Percentiles rank a stretch among this genome's conserved stretches.
These are phyloP conservation scores for Drosophila repleta DNA, from an alignment of 1,140 invertebrate species.

Conservation along the genomic window DNA sequence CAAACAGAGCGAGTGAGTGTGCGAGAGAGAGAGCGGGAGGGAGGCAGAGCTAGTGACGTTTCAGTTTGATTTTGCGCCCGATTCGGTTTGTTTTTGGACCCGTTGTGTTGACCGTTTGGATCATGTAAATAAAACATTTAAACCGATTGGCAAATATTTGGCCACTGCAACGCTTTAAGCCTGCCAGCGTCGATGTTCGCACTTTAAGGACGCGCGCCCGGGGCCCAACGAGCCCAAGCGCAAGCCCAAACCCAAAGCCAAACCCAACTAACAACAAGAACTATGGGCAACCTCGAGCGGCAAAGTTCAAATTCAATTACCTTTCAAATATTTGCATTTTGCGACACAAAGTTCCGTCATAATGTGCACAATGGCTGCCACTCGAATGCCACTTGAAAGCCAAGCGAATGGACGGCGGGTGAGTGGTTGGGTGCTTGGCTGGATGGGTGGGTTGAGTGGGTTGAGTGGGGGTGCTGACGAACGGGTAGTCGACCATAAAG, in stretches of 20 bases:
- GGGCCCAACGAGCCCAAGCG: neutral
- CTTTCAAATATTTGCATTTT: conserved; percentile 83
- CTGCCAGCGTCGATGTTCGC: conserved; percentile 37
- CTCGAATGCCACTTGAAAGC: conserved; percentile 79
- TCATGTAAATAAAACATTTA: conserved; percentile 77
- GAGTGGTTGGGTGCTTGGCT: neutral
- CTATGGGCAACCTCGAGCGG: conserved; percentile 61
- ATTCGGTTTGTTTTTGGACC: conserved; percentile 32
- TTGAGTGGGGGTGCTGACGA: conserved; percentile 7
- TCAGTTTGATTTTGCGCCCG: conserved; percentile 21
- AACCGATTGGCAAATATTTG: conserved; percentile 74
- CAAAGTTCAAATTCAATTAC: conserved; percentile 82
- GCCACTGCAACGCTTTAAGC: conserved; percentile 53
- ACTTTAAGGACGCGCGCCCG: conserved; percentile 44
- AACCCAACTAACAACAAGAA: conserved; percentile 29
- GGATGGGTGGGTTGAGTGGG: neutral
- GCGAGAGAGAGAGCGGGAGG: neutral
- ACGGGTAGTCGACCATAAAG: conserved; percentile 56
- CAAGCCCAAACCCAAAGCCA: too few species aligned
- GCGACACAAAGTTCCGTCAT: conserved; percentile 81
- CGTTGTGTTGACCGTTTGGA: conserved; percentile 69
- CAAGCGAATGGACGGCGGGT: conserved; percentile 12
- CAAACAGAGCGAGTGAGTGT: conserved; percentile 48
- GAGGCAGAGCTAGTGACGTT: conserved; percentile 1
- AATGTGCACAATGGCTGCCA: conserved; percentile 81